Evolutionary conservation across 2,888 invertebrate species (phyloP).

Genomic region (Nomada hirtipes): DNA sequence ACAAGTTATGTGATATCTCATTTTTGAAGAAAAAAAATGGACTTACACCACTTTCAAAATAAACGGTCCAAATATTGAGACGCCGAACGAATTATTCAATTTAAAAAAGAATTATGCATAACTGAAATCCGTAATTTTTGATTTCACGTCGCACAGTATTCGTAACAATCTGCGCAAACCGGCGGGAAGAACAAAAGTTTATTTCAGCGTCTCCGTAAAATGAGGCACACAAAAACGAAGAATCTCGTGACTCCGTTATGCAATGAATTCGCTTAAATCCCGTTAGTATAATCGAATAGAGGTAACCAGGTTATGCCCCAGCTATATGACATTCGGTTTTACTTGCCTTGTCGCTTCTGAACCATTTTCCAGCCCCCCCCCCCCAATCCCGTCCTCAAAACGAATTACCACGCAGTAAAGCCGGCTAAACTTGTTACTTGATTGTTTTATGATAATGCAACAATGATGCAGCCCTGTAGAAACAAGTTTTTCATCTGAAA

Average conservation of each 20-base stretch:
- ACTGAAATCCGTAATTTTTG: no score
- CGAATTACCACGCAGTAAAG: background rate
- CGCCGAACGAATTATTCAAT: no score
- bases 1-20: no score
- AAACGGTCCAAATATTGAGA: no score
- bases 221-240: constrained; percentile 18
- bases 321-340: constrained; percentile 14
- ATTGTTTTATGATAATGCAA: no score
- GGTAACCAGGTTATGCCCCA: constrained; percentile 72
- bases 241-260: constrained; percentile 60
- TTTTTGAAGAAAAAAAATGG: no score
- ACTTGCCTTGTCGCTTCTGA: background rate
- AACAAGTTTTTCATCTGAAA: no score
- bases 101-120: no score
- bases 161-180: no score
- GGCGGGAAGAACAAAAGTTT: background rate
- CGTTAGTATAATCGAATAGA: constrained; percentile 75
- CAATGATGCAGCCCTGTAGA: no score
- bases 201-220: background rate
- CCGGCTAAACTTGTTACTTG: background rate
- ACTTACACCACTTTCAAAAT: no score
- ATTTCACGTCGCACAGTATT: no score
- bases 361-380: background rate
- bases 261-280: constrained; percentile 71
- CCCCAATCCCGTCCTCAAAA: background rate